phyloP scores from a whole-genome alignment of 2,113 vertebrate species.

The Spilogale gracilis region DNA sequence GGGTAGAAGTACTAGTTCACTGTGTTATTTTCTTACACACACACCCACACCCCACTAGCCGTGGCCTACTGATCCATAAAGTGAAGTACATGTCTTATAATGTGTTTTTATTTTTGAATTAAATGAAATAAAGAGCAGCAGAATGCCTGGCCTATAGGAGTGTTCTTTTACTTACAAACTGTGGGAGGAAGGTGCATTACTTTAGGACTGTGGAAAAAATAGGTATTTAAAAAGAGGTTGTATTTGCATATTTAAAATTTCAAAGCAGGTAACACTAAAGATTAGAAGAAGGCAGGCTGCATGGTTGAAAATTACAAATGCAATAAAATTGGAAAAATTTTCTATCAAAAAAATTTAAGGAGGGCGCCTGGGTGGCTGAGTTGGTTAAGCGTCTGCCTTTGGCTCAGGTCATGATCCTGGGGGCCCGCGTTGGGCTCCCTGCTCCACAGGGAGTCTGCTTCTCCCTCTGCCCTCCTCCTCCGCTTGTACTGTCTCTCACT shows the following conservation, averaged over 20 bases:
- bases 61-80: background rate
- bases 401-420: too few species aligned
- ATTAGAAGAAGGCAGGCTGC: background rate
- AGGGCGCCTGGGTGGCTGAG: background rate
- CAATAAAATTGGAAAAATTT: constrained; percentile 18
- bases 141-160: background rate
- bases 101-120: background rate
- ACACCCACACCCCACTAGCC: background rate
- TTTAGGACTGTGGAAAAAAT: background rate
- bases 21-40: background rate
- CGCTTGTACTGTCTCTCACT: too few species aligned
- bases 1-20: background rate
- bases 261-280: background rate
- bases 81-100: background rate
- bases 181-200: background rate
- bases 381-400: too few species aligned
- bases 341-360: background rate
- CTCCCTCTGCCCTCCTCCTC: too few species aligned
- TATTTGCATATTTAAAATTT: constrained; percentile 12
- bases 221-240: background rate
- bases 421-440: too few species aligned
- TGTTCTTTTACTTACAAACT: background rate
- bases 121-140: background rate
- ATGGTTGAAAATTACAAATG: background rate
- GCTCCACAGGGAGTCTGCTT: too few species aligned